phyloP scores from a whole-genome alignment of 2,113 vertebrate species.

The Halichoeres trimaculatus region DNA sequence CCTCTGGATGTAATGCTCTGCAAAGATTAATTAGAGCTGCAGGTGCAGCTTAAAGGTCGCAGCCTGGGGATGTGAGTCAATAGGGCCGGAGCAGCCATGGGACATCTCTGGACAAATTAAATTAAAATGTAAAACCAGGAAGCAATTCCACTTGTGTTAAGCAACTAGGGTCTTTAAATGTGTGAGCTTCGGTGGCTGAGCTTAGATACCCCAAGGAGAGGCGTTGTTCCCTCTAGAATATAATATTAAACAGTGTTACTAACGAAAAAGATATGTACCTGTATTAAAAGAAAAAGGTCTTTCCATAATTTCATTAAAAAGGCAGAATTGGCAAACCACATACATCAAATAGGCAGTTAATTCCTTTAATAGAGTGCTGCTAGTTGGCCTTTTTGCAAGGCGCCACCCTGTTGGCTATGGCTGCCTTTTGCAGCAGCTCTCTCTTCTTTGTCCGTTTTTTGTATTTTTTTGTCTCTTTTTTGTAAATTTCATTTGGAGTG shows the following conservation, averaged over 20 bases:
- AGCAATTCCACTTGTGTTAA: background rate
- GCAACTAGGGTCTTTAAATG: background rate
- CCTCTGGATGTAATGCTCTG: conserved; percentile 56
- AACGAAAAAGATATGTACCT: background rate
- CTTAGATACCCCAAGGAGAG: background rate
- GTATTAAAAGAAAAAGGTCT: background rate
- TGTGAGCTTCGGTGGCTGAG: background rate
- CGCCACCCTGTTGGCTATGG: too few species aligned
- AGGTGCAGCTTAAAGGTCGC: conserved; percentile 67
- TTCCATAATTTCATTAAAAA: too few species aligned
- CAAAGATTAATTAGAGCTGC: conserved; percentile 70
- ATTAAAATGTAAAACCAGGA: conserved; percentile 55
- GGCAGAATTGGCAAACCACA: too few species aligned
- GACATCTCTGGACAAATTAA: conserved; percentile 52
- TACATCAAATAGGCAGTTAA: too few species aligned
- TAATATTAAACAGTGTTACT: background rate
- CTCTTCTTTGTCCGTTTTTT: too few species aligned
- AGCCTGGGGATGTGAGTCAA: conserved; percentile 65
- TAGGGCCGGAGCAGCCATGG: conserved; percentile 37
- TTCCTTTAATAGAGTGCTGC: too few species aligned
- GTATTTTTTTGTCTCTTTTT: too few species aligned
- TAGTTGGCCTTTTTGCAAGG: too few species aligned
- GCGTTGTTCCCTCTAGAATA: background rate
- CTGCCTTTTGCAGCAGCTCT: too few species aligned
- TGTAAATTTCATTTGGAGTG: too few species aligned